Percentiles rank a stretch among this genome's conserved stretches.
These are phyloP conservation scores for Gouania willdenowi DNA, from an alignment of 2,797 vertebrate species.

Conservation along the genomic window DNA sequence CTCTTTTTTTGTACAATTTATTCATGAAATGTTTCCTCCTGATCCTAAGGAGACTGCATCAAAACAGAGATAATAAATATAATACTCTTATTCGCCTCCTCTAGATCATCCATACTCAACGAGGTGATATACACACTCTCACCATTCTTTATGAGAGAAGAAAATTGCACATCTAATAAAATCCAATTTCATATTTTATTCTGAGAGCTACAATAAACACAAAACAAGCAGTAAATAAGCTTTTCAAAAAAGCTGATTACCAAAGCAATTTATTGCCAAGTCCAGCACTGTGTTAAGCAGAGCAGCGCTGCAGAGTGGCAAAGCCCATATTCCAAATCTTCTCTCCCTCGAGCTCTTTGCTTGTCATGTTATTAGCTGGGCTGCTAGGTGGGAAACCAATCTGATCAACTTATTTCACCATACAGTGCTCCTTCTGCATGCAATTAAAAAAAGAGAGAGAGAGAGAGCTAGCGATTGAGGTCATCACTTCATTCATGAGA, in stretches of 20 bases:
- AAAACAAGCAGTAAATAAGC: constrained; percentile 84
- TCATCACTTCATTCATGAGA: constrained; percentile 82
- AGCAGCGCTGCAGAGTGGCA: constrained; percentile 39
- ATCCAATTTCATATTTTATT: constrained; percentile 83
- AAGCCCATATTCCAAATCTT: constrained; percentile 73
- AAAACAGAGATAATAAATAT: constrained; percentile 67
- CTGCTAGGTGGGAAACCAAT: constrained; percentile 77
- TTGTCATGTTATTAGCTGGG: constrained; percentile 79
- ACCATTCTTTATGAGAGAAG: constrained; percentile 66
- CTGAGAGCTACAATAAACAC: constrained; percentile 80
- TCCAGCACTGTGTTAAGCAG: constrained; percentile 74
- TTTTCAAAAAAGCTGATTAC: constrained; percentile 86
- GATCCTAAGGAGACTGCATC: constrained; percentile 45
- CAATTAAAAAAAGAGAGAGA: constrained; percentile 65
- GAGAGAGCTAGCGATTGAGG: constrained; percentile 89
- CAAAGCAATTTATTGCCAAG: constrained; percentile 82
- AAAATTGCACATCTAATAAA: constrained; percentile 82
- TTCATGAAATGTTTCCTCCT: constrained; percentile 16
- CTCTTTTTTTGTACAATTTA: constrained; percentile 17
- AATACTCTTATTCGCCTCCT: constrained; percentile 65
- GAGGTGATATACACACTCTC: constrained; percentile 57
- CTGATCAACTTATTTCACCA: constrained; percentile 81
- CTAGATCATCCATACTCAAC: constrained; percentile 68
- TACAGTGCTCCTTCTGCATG: constrained; percentile 70
- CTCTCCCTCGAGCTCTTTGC: constrained; percentile 79